Base-by-base conservation (phyloP, 2,113 vertebrate species). In the Poeciliopsis turrubarensis region DNA sequence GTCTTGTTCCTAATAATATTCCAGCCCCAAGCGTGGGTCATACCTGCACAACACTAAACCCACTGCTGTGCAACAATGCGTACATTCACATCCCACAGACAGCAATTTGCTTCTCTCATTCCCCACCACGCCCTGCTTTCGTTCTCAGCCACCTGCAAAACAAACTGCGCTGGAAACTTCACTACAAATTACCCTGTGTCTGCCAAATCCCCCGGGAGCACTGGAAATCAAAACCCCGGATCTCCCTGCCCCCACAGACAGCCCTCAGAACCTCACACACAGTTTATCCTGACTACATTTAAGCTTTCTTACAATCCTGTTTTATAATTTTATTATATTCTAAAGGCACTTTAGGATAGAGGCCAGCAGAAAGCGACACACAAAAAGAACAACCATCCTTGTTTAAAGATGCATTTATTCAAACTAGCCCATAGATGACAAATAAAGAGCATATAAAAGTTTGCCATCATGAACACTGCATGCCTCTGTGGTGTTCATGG, bases 121-220 rank as follows among this genome's bases (percentile, higher is more conserved):
- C 90, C 90, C 83, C 80, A 72, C 92, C 92, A 93, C 91, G 54
- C 93, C 92, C 94, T 92, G 86, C 87, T 77, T 86, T 85, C 89
- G 26, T 83, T 89, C 89, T 88, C 90, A 91, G 92, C 91, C 94
- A 94, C 94, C 94, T 94, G 94, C 93, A 93, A 92, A 94, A 94
- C 88, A 89, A 92, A 93, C 92, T 90, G 92, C 79, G 82, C 89
- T 94, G 91, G 90, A 94, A 93, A 94, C 93, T 93, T 94, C 91
- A 92, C 90, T 92, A 94, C 93, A 94, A 95, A 95, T 94, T 94
- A 92, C 90, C 87, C 88, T 86, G 89, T 91, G 91, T 93, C 91
- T 94, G 83, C 85, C 80, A 91, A 90, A 92, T 89, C 90, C 92
- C 70, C 72, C 5, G 86, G 89, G 92, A 93, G 86, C 17, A 9